A percentile compares a stretch with the other conserved stretches of the same genome.
Evolutionary conservation across 1,140 invertebrate genomes (phyloP).

Genomic region (Campoletis sonorensis): DNA sequence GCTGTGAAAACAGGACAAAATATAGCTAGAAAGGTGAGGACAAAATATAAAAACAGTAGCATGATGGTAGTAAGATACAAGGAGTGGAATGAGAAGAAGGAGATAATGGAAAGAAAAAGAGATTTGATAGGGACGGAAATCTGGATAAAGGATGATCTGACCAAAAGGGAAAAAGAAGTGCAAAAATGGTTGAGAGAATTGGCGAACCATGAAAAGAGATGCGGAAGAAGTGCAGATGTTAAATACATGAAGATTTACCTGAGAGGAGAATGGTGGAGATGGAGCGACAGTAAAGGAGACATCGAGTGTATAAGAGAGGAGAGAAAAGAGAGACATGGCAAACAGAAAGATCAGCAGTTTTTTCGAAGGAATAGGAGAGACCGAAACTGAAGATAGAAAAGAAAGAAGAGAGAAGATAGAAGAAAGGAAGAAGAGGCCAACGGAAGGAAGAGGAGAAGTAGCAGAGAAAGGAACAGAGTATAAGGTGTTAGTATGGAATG

Average conservation of each 20-base stretch:
- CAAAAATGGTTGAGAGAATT: constrained; percentile 45
- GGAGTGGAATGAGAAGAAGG: constrained; percentile 25
- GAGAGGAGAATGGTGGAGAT: constrained; percentile 8
- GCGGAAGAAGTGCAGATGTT: constrained; percentile 26
- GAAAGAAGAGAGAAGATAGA: not conserved
- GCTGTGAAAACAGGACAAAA: not conserved
- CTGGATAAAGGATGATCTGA: constrained; percentile 54
- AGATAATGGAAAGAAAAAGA: constrained; percentile 45
- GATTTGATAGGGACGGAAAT: constrained; percentile 48
- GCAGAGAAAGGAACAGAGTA: not conserved
- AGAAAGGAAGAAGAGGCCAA: not conserved
- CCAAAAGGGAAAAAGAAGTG: constrained; percentile 49
- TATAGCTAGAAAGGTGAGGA: not conserved
- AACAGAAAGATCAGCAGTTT: not conserved
- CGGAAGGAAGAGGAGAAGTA: constrained; percentile 18
- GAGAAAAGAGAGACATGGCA: not conserved
- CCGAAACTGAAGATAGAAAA: not conserved
- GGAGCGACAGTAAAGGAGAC: constrained; percentile 22
- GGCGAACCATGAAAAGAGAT: constrained; percentile 39
- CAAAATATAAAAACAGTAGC: not conserved
- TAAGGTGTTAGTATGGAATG: constrained; percentile 43
- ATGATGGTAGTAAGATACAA: not conserved
- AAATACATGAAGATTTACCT: constrained; percentile 37
- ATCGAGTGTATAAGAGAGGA: not conserved
- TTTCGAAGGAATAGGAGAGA: not conserved